Evolutionary conservation across 2,797 vertebrate species (phyloP), one percentile per base, ranked within the genome.

Genomic region (Myotis myotis): DNA sequence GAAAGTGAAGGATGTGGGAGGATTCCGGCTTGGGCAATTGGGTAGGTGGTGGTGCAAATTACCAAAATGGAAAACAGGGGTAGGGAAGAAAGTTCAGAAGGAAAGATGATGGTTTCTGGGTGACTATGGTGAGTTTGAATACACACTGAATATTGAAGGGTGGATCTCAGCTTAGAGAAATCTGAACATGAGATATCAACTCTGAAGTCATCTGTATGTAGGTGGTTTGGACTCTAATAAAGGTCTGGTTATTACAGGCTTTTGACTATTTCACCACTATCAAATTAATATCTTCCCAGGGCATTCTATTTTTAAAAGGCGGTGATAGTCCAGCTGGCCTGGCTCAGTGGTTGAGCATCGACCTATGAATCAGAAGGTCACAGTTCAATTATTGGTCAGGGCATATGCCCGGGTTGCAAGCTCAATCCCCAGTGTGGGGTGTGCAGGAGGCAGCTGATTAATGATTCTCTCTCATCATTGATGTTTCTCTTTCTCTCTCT

Each of bases 221-320:
- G 25, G 19, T 64, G 33, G 47, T 85, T 74, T 76, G 23, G 36
- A 23, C 44, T 80, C 10, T 87, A 30, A 78, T 19, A 84, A 92
- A 89, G 30, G 20, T 68, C 5, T 12, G 2, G 19, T 66, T 72
- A 57, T 71, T 80, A 33, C 51, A 75, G 23, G 0, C 15, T 47
- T 78, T 30, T 66, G 23, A 9, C 28, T 74, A 51, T 74, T 89
- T 87, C 51, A 49, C 6, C 36, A 15, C 66, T 75, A 55, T 71
- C 16, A 62, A 62, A 75, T 30, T 55, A 72, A 41, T 15, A 47
- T 38, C 47, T 79, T 36, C 71, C 17, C 19, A 79, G n/a, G 3
- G 38, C 33, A 66, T 28, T 25, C 8, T 53, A 38, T 64, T 93
- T 95, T 91, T 83, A 36, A 85, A 93, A 87, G 41, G n/a, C 76